Conservation (phyloP, 2,113 vertebrate species). For the Neolamprologus sp. region DNA sequence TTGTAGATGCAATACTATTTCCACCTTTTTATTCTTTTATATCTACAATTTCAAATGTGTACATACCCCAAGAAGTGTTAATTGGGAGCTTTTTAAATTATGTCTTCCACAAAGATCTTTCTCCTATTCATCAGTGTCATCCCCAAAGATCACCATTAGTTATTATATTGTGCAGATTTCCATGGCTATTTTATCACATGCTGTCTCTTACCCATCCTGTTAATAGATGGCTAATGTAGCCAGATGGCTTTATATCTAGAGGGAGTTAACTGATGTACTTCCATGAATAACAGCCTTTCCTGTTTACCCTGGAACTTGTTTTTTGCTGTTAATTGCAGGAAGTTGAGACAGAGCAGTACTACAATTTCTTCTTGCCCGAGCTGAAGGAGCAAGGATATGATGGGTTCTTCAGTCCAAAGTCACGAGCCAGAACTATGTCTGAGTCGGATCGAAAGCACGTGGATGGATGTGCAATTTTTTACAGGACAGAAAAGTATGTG, state of each 20-base stretch:
- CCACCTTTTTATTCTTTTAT: too few species aligned
- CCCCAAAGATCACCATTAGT: background rate
- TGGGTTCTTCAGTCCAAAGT: conserved; percentile 98
- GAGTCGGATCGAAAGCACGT: conserved; percentile 97
- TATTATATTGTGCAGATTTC: background rate
- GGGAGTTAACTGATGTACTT: background rate
- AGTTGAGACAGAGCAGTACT: conserved; percentile 97
- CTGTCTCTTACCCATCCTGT: background rate
- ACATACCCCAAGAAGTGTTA: background rate
- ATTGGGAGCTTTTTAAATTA: background rate
- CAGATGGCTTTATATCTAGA: too few species aligned
- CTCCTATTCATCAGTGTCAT: background rate
- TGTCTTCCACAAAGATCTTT: background rate
- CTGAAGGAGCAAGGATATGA: conserved; percentile 94
- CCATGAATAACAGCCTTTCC: background rate
- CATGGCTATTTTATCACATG: background rate
- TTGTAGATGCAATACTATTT: too few species aligned
- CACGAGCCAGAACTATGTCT: conserved; percentile 95
- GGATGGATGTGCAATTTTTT: conserved; percentile 96
- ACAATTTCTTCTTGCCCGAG: conserved; percentile 91
- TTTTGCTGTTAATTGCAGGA: conserved; percentile 71
- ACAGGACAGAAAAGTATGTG: conserved; percentile 90
- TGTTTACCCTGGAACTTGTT: background rate
- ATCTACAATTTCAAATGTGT: background rate
- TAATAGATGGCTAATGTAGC: background rate